Percentiles rank a stretch among this genome's conserved stretches.
Evolutionary conservation across 2,797 vertebrate genomes (phyloP).

Genomic region (Halcyon badia): DNA sequence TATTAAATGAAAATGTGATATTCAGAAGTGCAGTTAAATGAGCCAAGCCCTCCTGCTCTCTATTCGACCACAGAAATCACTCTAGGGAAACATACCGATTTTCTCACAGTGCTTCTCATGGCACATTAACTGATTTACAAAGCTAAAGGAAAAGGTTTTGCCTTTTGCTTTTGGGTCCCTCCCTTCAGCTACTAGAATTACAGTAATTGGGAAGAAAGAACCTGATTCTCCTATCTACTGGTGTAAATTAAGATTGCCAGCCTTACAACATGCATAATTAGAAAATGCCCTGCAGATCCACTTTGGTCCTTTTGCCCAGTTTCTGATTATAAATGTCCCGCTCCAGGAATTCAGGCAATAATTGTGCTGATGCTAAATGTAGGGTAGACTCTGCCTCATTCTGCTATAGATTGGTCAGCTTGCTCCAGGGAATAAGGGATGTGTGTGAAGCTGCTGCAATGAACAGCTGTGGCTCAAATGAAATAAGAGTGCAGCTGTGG

Average conservation of each 20-base stretch:
- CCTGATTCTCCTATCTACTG: background rate
- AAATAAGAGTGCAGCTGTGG: background rate
- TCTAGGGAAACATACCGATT: background rate
- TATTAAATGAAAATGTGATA: slow-evolving; percentile 22
- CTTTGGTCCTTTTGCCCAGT: background rate
- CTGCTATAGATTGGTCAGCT: background rate
- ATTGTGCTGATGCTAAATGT: background rate
- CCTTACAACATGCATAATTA: rapidly evolving
- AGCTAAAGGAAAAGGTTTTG: slow-evolving; percentile 3
- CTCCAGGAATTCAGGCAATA: background rate
- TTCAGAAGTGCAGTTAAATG: background rate
- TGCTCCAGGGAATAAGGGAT: background rate
- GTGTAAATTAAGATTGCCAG: background rate
- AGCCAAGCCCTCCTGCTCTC: background rate
- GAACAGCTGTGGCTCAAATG: background rate
- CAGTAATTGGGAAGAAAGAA: background rate
- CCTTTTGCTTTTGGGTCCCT: background rate
- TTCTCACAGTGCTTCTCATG: background rate
- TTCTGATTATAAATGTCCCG: background rate
- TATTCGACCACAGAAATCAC: background rate
- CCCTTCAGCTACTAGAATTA: background rate
- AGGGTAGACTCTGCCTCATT: background rate
- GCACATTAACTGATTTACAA: background rate
- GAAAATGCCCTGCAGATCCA: background rate
- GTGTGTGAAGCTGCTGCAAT: background rate